These are phyloP conservation scores for Quadriops clusia DNA, from an alignment of 2,888 invertebrate genomes.

Conservation along the genomic window DNA sequence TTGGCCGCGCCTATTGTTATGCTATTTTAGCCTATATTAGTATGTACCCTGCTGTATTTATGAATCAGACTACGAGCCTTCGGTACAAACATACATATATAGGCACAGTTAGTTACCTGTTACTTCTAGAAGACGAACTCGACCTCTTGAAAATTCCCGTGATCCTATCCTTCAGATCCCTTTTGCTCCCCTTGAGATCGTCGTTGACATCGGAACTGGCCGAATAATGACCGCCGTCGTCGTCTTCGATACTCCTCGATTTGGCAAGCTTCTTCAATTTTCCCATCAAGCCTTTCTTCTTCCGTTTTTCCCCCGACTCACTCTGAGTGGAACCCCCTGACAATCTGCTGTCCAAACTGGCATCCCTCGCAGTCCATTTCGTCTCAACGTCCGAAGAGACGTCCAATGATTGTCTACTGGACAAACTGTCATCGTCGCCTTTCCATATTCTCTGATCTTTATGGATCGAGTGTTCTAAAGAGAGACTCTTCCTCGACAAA, in stretches of 20 bases:
- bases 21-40: too few relatives aligned
- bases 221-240: slow-evolving; percentile 33
- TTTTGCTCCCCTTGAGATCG: slow-evolving; percentile 50
- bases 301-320: slow-evolving; percentile 65
- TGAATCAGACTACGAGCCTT: too few relatives aligned
- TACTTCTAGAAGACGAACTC: slow-evolving; percentile 51
- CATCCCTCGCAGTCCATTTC: slow-evolving; percentile 52
- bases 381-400: slow-evolving; percentile 41
- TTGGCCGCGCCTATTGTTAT: too few relatives aligned
- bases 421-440: slow-evolving; percentile 71
- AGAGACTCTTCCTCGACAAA: slow-evolving; percentile 56
- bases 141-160: slow-evolving; percentile 73
- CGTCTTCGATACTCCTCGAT: slow-evolving; percentile 69
- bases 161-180: slow-evolving; percentile 66
- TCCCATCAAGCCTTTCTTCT: slow-evolving; percentile 68
- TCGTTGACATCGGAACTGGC: slow-evolving; percentile 58
- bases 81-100: too few relatives aligned
- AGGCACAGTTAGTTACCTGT: slow-evolving; percentile 50
- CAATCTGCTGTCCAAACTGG: slow-evolving; percentile 70
- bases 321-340: slow-evolving; percentile 80
- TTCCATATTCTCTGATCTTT: slow-evolving; percentile 66
- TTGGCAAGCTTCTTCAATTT: slow-evolving; percentile 78
- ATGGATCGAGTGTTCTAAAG: slow-evolving; percentile 51
- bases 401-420: slow-evolving; percentile 63
- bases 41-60: too few relatives aligned